These are phyloP conservation scores for Gastrophysa polygoni DNA, from an alignment of 2,888 invertebrate genomes.

Conservation along the genomic window DNA sequence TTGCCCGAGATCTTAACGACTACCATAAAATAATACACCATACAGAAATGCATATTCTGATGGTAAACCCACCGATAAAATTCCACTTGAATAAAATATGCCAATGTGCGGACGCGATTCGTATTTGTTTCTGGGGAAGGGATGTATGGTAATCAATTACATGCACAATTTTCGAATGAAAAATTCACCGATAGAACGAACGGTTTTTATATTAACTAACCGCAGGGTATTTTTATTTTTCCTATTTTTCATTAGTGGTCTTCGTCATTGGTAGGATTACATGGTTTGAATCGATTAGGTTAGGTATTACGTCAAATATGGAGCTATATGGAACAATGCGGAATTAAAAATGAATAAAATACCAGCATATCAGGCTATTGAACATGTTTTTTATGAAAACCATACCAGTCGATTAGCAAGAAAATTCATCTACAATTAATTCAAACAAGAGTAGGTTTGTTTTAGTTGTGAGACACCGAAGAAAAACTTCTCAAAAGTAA, in stretches of 20 bases:
- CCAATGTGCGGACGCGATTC: conserved; percentile 23
- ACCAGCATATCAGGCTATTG: too few species aligned
- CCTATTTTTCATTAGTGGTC: conserved; percentile 8
- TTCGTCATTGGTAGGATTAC: neutral
- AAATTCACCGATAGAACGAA: conserved; percentile 26
- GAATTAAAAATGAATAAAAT: too few species aligned
- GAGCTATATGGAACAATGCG: too few species aligned
- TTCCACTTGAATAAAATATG: conserved; percentile 32
- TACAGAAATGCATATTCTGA: conserved; percentile 32
- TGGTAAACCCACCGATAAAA: conserved; percentile 32
- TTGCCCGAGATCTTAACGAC: conserved; percentile 42
- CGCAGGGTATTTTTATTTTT: conserved; percentile 13
- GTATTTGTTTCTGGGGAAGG: conserved; percentile 31
- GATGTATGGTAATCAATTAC: conserved; percentile 32
- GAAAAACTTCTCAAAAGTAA: too few species aligned
- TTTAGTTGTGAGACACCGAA: too few species aligned
- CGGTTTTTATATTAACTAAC: conserved; percentile 12
- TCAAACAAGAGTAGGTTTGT: too few species aligned
- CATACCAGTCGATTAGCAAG: too few species aligned
- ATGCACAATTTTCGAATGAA: conserved; percentile 31
- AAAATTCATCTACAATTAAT: too few species aligned
- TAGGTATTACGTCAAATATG: too few species aligned
- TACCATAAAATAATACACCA: conserved; percentile 40
- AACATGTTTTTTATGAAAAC: too few species aligned
- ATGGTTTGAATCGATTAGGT: neutral